Base-by-base conservation (phyloP, 2,113 vertebrate species). In the Hydropotes inermis region DNA sequence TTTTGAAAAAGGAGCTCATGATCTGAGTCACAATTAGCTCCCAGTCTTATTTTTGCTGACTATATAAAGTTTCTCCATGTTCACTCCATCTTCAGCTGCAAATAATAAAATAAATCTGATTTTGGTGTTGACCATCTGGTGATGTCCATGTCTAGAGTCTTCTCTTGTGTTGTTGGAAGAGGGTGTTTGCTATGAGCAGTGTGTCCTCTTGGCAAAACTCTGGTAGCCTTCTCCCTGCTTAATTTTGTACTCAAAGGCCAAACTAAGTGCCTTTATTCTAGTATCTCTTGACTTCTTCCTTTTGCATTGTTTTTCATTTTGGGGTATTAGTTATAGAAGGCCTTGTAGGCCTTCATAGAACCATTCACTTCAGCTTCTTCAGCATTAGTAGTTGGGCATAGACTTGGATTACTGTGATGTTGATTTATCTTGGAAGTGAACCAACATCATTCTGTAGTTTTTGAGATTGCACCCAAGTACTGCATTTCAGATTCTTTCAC, bases 381-480 rank as follows among this genome's bases (percentile, higher is more conserved):
- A 70, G 67, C 19, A 70, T 39, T 23, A 70, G 2, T 6, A n/a
- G n/a, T 36, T 39, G n/a, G 19, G n/a, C n/a, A 70, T 70, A 12
- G 19, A 39, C 19, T 39, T 36, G 10, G 19, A 12, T 70, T 70
- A 70, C 9, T 70, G 19, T 23, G 4, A 39, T 70, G 39, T 1
- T 36, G 1, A 12, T 39, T 70, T 70, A 1, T 19, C 67, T 70
- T 70, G 19, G 2, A 70, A 39, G 10, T 70, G 19, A 70, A 39
- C 19, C 19, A 39, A 23, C n/a, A 23, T 70, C 4, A 70, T 39
- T 70, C 19, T 70, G 19, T 23, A 0, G 0, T 39, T 70, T 70
- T 70, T 36, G 67, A 23, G 19, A 39, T 39, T 39, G 19, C 67
- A 70, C 19, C n/a, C 67, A 70, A 70, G n/a, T 70, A 70, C 64